Base-by-base conservation (phyloP, 2,888 invertebrate genomes). In the Tachystola acroxantha region DNA sequence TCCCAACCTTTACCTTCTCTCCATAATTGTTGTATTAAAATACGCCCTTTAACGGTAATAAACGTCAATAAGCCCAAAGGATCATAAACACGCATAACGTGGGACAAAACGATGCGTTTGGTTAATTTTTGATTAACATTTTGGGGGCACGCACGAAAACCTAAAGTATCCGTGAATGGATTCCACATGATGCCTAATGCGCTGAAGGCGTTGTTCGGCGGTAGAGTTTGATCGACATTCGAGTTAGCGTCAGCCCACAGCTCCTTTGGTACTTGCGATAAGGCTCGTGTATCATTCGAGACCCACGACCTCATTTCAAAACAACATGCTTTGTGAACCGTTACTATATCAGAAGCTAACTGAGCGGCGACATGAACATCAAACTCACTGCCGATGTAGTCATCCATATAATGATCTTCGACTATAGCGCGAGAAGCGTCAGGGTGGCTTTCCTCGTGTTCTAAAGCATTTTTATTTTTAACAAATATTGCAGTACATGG, bases 401-500 rank as follows among this genome's bases (percentile, higher is more conserved):
- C 29, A 10, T 33, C 32, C 27, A 32, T 29, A 10, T 33, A 32
- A 32, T 30, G 36, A 13, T 36, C 31, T 2, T 31, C 1, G 10
- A 36, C 6, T n/a, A 31, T 26, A 4, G 25, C 16, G 3, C 22
- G 7, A 7, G 2, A 2, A 6, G 34, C 28, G 1, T 9, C 20
- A 5, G 28, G 34, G 9, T 9, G 19, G 1, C 5, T 1, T 11
- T 1, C 3, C 10, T 28, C 9, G 1, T 10, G 2, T 6, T 7
- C 7, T 11, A 4, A 10, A 2, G 19, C 34, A 10, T 34, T 22
- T 26, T 62, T 54, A 37, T 61, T 63, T 2, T 62, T 40, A 25
- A 53, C 48, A 19, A 50, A 42, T 4, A 40, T 11, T 0, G 59
- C 64, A n/a, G 45, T 52, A 36, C 48, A 53, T 0, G 56, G 61